A percentile compares a stretch with the other conserved stretches of the same genome.
These are phyloP conservation scores for Luperina nickerlii DNA, from an alignment of 2,888 invertebrate genomes.

Conservation along the genomic window DNA sequence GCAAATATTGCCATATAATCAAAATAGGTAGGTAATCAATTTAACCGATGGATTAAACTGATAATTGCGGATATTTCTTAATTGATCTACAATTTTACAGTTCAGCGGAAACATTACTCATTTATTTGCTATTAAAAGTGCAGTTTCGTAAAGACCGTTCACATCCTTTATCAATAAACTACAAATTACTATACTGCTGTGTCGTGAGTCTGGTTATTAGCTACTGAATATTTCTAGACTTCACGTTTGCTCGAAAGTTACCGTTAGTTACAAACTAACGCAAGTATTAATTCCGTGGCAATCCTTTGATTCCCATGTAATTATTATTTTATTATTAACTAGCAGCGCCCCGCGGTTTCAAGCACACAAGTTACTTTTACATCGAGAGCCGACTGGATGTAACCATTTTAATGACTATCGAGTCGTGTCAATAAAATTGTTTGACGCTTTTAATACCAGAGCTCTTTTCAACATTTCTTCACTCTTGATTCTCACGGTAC, in stretches of 20 bases:
- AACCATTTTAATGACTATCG: too few species aligned
- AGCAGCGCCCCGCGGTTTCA: not conserved
- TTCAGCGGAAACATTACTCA: constrained; percentile 31
- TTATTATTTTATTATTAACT: not conserved
- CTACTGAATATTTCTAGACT: constrained; percentile 15
- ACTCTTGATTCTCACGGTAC: too few species aligned
- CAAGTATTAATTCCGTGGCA: not conserved
- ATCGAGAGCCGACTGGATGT: too few species aligned
- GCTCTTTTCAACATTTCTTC: too few species aligned
- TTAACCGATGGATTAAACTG: not conserved
- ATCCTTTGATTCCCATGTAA: not conserved
- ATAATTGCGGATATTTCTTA: constrained; percentile 25
- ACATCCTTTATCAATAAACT: constrained; percentile 43
- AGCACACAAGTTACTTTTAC: not conserved
- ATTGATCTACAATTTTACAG: constrained; percentile 32
- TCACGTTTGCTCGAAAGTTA: not conserved
- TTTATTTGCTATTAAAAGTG: constrained; percentile 18
- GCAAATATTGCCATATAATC: not conserved
- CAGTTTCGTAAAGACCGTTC: constrained; percentile 34
- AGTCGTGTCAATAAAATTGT: too few species aligned
- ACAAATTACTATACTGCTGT: not conserved
- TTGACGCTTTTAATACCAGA: too few species aligned
- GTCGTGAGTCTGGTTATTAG: not conserved
- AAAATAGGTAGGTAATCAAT: not conserved
- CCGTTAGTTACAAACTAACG: not conserved